Percentiles rank a stretch among this genome's conserved stretches.
Conservation (phyloP, 2,888 invertebrate genomes). For the Himalopsyche anomala region DNA sequence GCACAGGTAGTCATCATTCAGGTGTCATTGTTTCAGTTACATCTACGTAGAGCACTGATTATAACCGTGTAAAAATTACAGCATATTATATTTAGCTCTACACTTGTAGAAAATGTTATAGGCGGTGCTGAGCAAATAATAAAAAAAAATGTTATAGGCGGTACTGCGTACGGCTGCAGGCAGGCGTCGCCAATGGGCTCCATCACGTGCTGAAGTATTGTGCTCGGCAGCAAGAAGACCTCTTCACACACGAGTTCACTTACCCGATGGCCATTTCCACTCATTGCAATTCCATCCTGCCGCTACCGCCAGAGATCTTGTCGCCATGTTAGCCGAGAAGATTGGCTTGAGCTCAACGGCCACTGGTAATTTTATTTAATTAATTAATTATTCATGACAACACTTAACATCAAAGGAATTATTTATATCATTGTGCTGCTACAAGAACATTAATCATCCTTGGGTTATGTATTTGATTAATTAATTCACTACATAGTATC, state of each 20-base stretch:
- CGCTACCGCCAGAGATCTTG: constrained; percentile 92
- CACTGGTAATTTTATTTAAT: constrained; percentile 74
- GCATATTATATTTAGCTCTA: too few species aligned
- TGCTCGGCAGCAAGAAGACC: constrained; percentile 94
- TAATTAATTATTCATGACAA: neutral
- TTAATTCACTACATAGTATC: too few species aligned
- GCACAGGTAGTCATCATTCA: too few species aligned
- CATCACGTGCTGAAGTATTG: constrained; percentile 93
- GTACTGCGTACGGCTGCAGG: constrained; percentile 75
- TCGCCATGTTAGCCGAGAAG: constrained; percentile 91
- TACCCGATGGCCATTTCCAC: constrained; percentile 96
- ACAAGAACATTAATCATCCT: too few species aligned
- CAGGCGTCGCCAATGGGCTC: constrained; percentile 91
- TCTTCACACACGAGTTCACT: constrained; percentile 92
- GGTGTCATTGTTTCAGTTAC: too few species aligned
- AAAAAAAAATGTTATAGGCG: constrained; percentile 68
- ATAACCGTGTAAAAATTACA: too few species aligned
- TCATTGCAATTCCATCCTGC: constrained; percentile 97
- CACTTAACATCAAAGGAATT: neutral
- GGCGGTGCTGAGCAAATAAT: too few species aligned
- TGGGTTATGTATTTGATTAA: too few species aligned
- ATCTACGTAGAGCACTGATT: too few species aligned
- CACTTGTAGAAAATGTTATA: too few species aligned
- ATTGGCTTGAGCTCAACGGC: constrained; percentile 89
- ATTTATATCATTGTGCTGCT: neutral